Conservation (phyloP, 2,888 invertebrate genomes). For the Folsomia manolachei region DNA sequence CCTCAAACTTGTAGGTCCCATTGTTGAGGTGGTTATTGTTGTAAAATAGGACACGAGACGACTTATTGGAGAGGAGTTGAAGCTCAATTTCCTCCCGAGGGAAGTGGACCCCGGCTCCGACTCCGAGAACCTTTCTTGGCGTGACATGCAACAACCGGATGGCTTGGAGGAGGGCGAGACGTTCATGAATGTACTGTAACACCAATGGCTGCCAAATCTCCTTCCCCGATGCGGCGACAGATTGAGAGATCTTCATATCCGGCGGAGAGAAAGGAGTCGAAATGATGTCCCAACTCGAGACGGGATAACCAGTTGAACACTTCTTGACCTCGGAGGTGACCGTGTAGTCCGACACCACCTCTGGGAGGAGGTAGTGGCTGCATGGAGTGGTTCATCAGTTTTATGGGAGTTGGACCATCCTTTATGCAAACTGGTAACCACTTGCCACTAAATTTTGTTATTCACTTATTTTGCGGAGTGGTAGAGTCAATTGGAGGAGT, state of each 20-base stretch:
- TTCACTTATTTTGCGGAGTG: no score
- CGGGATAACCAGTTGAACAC: slow-evolving; percentile 46
- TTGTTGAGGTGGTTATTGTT: slow-evolving; percentile 4
- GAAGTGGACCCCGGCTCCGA: background rate
- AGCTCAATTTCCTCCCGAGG: slow-evolving; percentile 15
- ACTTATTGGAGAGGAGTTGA: background rate
- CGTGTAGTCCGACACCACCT: background rate
- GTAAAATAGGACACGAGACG: slow-evolving; percentile 5
- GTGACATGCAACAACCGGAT: slow-evolving; percentile 38
- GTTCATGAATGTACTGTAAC: slow-evolving; percentile 47
- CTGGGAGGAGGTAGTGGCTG: no score
- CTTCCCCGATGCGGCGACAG: slow-evolving; percentile 45
- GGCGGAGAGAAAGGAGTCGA: slow-evolving; percentile 43
- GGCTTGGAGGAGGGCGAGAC: slow-evolving; percentile 45
- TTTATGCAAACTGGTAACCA: no score
- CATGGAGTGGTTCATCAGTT: no score
- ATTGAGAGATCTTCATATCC: slow-evolving; percentile 44
- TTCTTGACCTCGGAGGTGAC: slow-evolving; percentile 10
- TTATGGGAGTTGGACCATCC: no score
- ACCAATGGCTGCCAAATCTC: slow-evolving; percentile 45
- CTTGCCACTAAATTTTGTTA: no score
- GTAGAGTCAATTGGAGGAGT: no score
- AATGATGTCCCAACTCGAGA: slow-evolving; percentile 44
- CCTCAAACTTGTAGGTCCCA: slow-evolving; percentile 12
- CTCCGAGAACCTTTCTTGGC: background rate